Percentiles rank a stretch among this genome's conserved stretches.
Evolutionary conservation across 2,113 vertebrate genomes (phyloP).

Genomic region (Corythornis madagascariensis): DNA sequence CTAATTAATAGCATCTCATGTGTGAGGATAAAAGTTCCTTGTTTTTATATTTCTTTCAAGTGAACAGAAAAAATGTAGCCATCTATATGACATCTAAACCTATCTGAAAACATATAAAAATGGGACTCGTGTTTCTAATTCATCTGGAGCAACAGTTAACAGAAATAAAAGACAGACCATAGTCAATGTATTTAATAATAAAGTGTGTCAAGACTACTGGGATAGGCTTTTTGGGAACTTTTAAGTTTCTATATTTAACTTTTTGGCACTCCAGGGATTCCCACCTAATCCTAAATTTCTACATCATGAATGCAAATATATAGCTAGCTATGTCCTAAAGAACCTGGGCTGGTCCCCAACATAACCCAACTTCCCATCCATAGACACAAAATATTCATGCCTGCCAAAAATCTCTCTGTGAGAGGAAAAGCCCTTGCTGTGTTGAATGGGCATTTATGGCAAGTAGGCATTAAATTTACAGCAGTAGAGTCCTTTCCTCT

Average conservation of each 20-base stretch:
- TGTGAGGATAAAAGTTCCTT: neutral
- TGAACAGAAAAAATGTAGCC: neutral
- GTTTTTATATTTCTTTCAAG: neutral
- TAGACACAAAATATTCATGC: neutral
- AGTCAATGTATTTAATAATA: neutral
- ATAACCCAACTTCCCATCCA: neutral
- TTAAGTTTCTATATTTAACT: neutral
- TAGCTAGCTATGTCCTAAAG: neutral
- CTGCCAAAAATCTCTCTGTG: neutral
- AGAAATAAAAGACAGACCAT: neutral
- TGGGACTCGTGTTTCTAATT: neutral
- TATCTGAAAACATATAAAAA: neutral
- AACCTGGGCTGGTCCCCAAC: neutral
- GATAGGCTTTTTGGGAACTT: neutral
- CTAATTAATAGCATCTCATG: neutral
- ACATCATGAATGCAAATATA: neutral
- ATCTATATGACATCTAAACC: neutral
- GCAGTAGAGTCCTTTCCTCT: neutral
- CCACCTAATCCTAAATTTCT: neutral
- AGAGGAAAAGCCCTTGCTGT: neutral
- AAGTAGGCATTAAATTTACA: neutral
- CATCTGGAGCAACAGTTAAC: neutral
- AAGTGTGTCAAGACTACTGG: neutral
- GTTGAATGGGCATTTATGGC: neutral
- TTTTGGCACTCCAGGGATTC: neutral